phyloP scores from a whole-genome alignment of 1,140 invertebrate species.

The Drosophila pandora region DNA sequence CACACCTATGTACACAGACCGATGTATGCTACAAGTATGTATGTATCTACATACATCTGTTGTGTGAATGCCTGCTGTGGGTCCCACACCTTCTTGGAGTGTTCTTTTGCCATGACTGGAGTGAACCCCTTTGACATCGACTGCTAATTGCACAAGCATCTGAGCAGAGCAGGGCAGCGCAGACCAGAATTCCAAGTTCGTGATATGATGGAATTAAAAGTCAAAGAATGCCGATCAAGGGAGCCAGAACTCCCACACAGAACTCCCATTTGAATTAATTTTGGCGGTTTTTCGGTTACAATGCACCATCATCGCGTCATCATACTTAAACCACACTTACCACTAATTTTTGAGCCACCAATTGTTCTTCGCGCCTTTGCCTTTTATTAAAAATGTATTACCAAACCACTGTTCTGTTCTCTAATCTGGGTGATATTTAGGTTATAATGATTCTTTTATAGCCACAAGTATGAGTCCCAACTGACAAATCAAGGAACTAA shows the following conservation, averaged over 20 bases:
- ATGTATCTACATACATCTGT: slow-evolving; percentile 5
- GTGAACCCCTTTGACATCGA: slow-evolving; percentile 76
- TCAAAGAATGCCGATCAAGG: slow-evolving; percentile 42
- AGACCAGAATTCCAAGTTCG: slow-evolving; percentile 56
- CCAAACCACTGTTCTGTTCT: not conserved
- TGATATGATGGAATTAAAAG: slow-evolving; percentile 66
- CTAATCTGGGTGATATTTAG: no score
- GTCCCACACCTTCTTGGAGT: slow-evolving; percentile 65
- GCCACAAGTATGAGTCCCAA: no score
- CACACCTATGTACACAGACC: slow-evolving; percentile 60
- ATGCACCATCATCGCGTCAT: slow-evolving; percentile 21
- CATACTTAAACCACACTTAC: slow-evolving; percentile 1
- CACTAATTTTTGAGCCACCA: not conserved
- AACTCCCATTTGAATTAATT: slow-evolving; percentile 21
- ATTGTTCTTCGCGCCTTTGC: not conserved
- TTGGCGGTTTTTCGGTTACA: slow-evolving; percentile 5
- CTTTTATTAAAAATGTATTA: not conserved
- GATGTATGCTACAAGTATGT: slow-evolving; percentile 19
- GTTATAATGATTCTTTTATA: no score
- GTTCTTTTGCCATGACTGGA: slow-evolving; percentile 53
- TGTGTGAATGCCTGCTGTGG: slow-evolving; percentile 40
- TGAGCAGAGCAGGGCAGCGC: slow-evolving; percentile 52
- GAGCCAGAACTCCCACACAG: slow-evolving; percentile 33
- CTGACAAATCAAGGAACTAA: no score
- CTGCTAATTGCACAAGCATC: slow-evolving; percentile 71